Evolutionary conservation across 2,113 vertebrate genomes (phyloP), one percentile per base, ranked within the genome.

Genomic region (Mirza zaza): DNA sequence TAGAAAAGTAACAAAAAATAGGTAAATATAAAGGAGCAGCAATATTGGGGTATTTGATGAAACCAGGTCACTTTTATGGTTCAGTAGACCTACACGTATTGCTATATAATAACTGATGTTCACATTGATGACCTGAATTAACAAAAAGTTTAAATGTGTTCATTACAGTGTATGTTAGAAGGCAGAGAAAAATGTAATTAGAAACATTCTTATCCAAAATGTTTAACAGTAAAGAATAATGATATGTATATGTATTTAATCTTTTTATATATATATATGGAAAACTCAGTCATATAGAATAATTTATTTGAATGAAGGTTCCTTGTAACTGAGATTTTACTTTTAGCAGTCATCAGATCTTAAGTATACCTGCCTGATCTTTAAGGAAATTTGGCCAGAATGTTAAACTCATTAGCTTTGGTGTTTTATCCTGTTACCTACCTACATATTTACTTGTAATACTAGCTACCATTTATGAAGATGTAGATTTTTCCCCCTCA

Each of bases 331-430:
- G 45, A 90, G 45, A 92, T 70, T 92, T 96, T 90, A 52, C 45
- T 95, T 96, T 87, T 91, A 96, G n/a, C n/a, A 77, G 39, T 94
- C 23, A 61, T 90, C 45, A 95, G 32, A 50, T 79, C 25, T 90
- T 87, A 81, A 63, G 20, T 32, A 68, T 85, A 20, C 8, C 12
- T 95, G 25, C 83, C 42, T 95, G 15, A 32, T 29, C 36, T 80
- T 79, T 90, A 68, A 81, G 73, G 77, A 97, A 87, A 87, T 75
- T 86, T 67, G 39, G 71, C 32, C 57, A 81, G 45, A 82, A 55
- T 84, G n/a, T 70, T 92, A 87, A 94, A 55, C 18, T 87, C 18
- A 48, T 20, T 67, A 50, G 25, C 29, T 73, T 36, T 93, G 42
- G 2, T 79, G 15, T 65, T 91, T 20, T 61, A 15, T 25, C 23